Conservation (phyloP, 2,113 vertebrate species). For the Melozone crissalis region DNA sequence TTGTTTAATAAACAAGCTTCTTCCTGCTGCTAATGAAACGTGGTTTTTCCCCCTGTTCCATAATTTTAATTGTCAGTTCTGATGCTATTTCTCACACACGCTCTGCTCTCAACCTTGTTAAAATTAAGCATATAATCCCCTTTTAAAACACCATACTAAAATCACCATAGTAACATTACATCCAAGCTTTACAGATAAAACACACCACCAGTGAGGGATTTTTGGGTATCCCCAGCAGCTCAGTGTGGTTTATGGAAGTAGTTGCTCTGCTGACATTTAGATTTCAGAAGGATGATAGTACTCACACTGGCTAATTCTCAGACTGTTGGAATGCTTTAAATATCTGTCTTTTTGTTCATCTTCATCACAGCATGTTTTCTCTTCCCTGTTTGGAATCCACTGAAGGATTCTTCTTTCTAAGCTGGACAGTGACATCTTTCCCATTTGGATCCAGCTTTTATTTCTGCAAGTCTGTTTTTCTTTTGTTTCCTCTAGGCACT, state of each 20-base stretch:
- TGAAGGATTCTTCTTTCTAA: neutral
- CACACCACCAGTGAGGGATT: constrained; percentile 60
- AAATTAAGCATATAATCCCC: constrained; percentile 80
- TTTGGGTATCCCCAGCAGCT: constrained; percentile 63
- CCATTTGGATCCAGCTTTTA: neutral
- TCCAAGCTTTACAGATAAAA: constrained; percentile 71
- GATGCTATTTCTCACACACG: constrained; percentile 67
- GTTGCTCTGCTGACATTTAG: constrained; percentile 56
- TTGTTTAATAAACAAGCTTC: constrained; percentile 53
- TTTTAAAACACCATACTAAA: constrained; percentile 73
- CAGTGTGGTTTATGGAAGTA: constrained; percentile 61
- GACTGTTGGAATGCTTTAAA: constrained; percentile 30
- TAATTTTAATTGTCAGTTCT: constrained; percentile 71
- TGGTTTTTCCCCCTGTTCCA: neutral
- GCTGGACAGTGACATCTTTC: neutral
- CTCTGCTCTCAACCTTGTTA: constrained; percentile 75
- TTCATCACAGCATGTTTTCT: constrained; percentile 28
- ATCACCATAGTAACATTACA: constrained; percentile 77
- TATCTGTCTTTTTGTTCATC: constrained; percentile 42
- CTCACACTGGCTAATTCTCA: constrained; percentile 57
- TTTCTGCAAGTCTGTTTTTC: neutral
- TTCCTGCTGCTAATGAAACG: constrained; percentile 21
- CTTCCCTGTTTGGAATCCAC: neutral
- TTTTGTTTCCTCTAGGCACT: neutral
- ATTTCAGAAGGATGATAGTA: constrained; percentile 39